Evolutionary conservation across 2,888 invertebrate genomes (phyloP), one percentile per base, ranked within the genome.

Genomic region (Monopis laevigella): DNA sequence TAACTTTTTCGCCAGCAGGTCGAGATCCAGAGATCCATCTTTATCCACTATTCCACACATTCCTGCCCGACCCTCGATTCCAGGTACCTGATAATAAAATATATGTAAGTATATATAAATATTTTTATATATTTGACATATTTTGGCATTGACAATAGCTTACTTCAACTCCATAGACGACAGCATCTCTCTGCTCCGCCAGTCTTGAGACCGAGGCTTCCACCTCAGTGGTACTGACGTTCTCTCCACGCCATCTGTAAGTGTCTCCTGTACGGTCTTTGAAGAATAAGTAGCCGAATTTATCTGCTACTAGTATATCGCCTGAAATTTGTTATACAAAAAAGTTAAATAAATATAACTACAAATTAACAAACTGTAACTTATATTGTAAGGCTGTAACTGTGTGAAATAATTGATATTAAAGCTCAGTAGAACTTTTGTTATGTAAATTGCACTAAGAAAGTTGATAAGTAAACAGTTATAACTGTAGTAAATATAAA

Each of bases 241-340:
- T 99, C 81, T 99, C 99, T 7, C 99, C 98, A 64, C 96, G 93
- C 96, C 96, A 97, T 39, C 97, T 85, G 82, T 93, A 98, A 2
- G 98, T 99, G 68, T 98, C 98, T 0, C 98, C 98, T 0, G 96
- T 96, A 51, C 98, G 85, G 67, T 99, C 98, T 60, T 89, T 91
- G 82, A 99, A 98, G 73, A 88, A 98, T 45, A 98, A 83, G 73
- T 97, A 95, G 6, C 98, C 98, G 2, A 90, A 82, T 56, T 96
- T 92, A 59, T 99, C 98, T 51, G 96, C 90, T 26, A 91, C 87
- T 43, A 99, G 71, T 45, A 98, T 87, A 65, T 99, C 98, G 43
- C 90, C 87, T 90, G 55, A 28, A 69, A 66, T 42, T 16, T 2
- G 18, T 3, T 10, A 36, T 28, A 28, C 11, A 18, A 28, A n/a